phyloP scores from a whole-genome alignment of 2,113 vertebrate species.

The Cyprinodon brontotheroides region DNA sequence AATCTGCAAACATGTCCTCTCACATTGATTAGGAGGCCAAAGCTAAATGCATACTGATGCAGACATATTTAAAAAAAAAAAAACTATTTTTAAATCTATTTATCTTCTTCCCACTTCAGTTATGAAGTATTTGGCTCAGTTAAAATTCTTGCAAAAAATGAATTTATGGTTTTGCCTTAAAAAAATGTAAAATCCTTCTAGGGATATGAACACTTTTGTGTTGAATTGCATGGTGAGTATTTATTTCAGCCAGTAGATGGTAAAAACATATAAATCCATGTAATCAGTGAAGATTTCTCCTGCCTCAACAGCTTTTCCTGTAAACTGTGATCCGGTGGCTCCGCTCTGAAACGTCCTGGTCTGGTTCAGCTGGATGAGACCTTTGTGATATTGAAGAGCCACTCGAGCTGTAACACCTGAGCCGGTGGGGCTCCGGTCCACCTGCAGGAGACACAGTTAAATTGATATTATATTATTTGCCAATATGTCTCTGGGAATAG shows the following conservation, averaged over 20 bases:
- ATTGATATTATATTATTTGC: no score
- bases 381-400: slow-evolving; percentile 91
- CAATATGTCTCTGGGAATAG: no score
- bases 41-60: no score
- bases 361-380: slow-evolving; percentile 86
- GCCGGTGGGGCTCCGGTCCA: slow-evolving; percentile 93
- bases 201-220: background rate
- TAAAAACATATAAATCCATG: no score
- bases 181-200: background rate
- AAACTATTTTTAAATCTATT: no score
- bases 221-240: background rate
- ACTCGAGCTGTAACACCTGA: slow-evolving; percentile 94
- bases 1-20: no score
- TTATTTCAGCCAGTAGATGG: no score
- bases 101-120: background rate
- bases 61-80: no score
- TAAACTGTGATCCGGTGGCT: slow-evolving; percentile 87
- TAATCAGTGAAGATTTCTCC: background rate
- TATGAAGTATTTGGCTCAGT: background rate
- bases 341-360: slow-evolving; percentile 88
- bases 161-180: background rate
- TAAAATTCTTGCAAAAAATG: background rate
- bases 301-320: slow-evolving; percentile 88
- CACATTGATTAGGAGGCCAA: no score
- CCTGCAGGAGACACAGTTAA: slow-evolving; percentile 70